Base-by-base conservation (phyloP, 2,797 vertebrate genomes). In the Siniperca obscura region DNA sequence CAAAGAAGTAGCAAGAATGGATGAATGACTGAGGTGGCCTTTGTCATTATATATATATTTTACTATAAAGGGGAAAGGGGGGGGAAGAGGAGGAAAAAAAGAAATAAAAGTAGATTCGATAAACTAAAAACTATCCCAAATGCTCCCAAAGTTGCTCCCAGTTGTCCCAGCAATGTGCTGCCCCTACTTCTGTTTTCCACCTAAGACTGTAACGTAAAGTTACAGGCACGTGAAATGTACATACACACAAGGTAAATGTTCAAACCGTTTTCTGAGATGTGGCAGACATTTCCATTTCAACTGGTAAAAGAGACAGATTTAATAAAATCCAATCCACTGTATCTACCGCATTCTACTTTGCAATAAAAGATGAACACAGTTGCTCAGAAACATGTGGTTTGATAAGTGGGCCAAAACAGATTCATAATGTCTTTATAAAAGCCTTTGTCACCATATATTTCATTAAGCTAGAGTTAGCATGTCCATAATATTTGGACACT, bases 401-500 rank as follows among this genome's bases (percentile, higher is more conserved):
- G 46, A 79, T 67, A 55, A 64, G 52, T 5, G 27, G 27, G 25
- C 50, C 78, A 78, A 67, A 85, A 70, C 22, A n/a, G 70, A 86
- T 85, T 83, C 77, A 70, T 64, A 76, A 83, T 57, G 46, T 87
- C 59, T 72, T 68, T 65, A 64, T 70, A 70, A 80, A 85, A 83
- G 73, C 64, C 57, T 56, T 62, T 71, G 80, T 74, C 44, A 14
- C 70, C 27, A 73, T 87, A 89, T 90, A 90, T 93, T 91, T 91
- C 70, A 80, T 83, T 70, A 81, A 90, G 82, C 78, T 81, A 44
- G 82, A 67, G 84, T 90, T 89, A 90, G 76, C 71, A 38, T 86
- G 87, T 81, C 79, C 87, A 86, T 90, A 91, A 93, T 89, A 93
- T 95, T 93, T 92, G 87, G 93, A 95, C 88, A 91, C 79, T 90